phyloP scores from a whole-genome alignment of 2,888 invertebrate species.

The Caenorhabditis sulstoni region DNA sequence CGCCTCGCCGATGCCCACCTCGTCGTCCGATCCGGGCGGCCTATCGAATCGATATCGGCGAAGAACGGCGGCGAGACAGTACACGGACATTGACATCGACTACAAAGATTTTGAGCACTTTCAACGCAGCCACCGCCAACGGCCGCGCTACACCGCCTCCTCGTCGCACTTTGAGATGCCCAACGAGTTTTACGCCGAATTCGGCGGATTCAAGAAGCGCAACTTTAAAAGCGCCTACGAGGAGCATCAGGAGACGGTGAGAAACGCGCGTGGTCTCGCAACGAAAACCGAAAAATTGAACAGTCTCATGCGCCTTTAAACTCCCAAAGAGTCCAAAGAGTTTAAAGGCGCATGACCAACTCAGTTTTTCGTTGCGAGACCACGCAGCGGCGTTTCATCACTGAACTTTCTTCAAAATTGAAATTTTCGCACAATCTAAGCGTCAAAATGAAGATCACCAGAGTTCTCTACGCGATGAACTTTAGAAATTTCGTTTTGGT shows the following conservation, averaged over 20 bases:
- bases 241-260: slow-evolving; percentile 61
- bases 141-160: slow-evolving; percentile 68
- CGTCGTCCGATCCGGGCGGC: slow-evolving; percentile 10
- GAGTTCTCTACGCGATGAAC: no score
- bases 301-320: no score
- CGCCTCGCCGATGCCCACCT: slow-evolving; percentile 39
- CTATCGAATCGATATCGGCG: slow-evolving; percentile 27
- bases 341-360: no score
- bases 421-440: no score
- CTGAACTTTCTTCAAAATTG: no score
- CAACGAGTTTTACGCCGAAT: slow-evolving; percentile 71
- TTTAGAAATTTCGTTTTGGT: no score
- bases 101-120: slow-evolving; percentile 79
- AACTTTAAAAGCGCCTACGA: slow-evolving; percentile 69
- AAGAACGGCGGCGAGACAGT: slow-evolving; percentile 58
- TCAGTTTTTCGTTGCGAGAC: no score
- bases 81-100: slow-evolving; percentile 78
- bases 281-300: no score
- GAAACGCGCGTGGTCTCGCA: background rate
- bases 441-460: no score
- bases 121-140: slow-evolving; percentile 68
- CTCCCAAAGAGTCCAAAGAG: no score
- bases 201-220: slow-evolving; percentile 64
- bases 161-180: slow-evolving; percentile 74
- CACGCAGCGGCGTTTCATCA: no score